Evolutionary conservation across 2,888 invertebrate genomes (phyloP).

Genomic region (Osedax frankpressi): DNA sequence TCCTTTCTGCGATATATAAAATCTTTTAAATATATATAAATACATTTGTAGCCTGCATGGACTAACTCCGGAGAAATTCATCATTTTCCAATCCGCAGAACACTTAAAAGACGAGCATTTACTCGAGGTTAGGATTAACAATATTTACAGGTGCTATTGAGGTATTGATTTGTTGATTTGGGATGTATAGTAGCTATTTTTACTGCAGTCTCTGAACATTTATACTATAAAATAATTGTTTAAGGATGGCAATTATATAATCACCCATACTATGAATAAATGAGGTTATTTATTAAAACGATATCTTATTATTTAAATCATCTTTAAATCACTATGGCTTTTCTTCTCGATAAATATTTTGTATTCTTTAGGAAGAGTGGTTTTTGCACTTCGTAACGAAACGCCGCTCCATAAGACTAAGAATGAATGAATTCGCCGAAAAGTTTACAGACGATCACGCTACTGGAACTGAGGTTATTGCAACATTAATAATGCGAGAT

Average conservation of each 20-base stretch:
- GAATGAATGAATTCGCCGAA: constrained; percentile 42
- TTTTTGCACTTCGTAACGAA: constrained; percentile 37
- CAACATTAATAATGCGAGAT: neutral
- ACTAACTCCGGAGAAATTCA: constrained; percentile 27
- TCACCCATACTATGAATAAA: no score
- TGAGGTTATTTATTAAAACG: no score
- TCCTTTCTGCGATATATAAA: no score
- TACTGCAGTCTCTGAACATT: no score
- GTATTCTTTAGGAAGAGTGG: constrained; percentile 40
- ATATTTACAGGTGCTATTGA: constrained; percentile 37
- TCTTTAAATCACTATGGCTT: no score
- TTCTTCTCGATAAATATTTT: no score
- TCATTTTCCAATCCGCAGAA: constrained; percentile 40
- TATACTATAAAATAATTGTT: no score
- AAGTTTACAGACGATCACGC: constrained; percentile 34
- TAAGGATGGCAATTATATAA: no score
- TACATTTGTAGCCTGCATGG: neutral
- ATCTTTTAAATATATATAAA: no score
- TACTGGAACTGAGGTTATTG: constrained; percentile 30
- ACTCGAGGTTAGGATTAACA: constrained; percentile 45
- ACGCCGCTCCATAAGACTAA: constrained; percentile 36
- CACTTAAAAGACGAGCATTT: constrained; percentile 38
- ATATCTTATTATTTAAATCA: no score
- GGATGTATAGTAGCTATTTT: no score
- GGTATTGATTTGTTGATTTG: constrained; percentile 36